Conservation (phyloP, 2,797 vertebrate genomes). For the Gouania willdenowi region DNA sequence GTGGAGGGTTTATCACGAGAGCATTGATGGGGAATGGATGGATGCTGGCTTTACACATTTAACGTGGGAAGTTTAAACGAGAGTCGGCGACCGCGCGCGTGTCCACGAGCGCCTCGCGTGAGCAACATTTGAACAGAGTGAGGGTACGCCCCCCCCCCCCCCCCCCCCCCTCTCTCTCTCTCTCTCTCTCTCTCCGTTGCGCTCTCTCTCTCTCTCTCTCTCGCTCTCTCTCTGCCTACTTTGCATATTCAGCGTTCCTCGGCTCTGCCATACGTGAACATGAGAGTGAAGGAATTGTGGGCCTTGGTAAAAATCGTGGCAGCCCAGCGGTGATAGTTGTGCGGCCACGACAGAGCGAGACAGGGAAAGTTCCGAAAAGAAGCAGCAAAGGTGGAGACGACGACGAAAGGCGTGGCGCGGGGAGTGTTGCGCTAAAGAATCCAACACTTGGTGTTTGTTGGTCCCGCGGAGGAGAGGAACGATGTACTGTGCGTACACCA, state of each 20-base stretch:
- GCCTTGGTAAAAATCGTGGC: conserved; percentile 76
- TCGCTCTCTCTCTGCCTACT: conserved; percentile 78
- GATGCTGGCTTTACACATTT: conserved; percentile 70
- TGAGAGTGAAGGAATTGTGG: conserved; percentile 94
- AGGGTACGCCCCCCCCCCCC: conserved; percentile 41
- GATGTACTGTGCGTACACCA: conserved; percentile 96
- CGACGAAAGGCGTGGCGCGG: neutral
- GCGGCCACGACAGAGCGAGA: too few relatives aligned
- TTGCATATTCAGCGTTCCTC: conserved; percentile 93
- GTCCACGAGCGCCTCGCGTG: too few relatives aligned
- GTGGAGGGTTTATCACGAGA: too few relatives aligned
- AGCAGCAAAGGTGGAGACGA: conserved; percentile 56
- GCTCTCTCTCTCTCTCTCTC: conserved; percentile 50
- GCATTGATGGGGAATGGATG: conserved; percentile 15
- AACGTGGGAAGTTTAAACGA: conserved; percentile 63
- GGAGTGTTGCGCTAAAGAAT: conserved; percentile 6
- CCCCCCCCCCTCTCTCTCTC: conserved; percentile 53
- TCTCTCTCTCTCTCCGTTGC: conserved; percentile 56
- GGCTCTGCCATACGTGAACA: conserved; percentile 94
- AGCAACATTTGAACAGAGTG: conserved; percentile 21
- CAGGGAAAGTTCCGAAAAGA: too few relatives aligned
- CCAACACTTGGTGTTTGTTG: too few relatives aligned
- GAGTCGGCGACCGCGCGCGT: conserved; percentile 33
- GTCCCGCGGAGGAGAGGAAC: conserved; percentile 64
- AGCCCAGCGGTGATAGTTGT: too few relatives aligned